Evolutionary conservation across 2,113 vertebrate species (phyloP), one percentile per base, ranked within the genome.

Genomic region (Indicator maculatus): DNA sequence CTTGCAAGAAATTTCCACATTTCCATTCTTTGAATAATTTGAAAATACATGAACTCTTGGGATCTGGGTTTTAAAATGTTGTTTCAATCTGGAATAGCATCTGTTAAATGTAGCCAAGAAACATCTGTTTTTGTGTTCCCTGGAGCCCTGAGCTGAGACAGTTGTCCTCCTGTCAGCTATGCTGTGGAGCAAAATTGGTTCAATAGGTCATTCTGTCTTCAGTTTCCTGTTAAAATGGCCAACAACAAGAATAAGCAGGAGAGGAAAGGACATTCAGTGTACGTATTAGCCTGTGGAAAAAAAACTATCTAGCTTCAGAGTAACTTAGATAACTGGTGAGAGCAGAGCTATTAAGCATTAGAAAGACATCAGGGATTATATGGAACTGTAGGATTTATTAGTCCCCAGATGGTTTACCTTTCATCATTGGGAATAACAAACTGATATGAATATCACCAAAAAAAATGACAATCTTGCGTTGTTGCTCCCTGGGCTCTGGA

Each of bases 61-160:
- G 72, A 95, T 91, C 31, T 93, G 61, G 52, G 44, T 93, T 93
- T 95, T 89, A 64, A 94, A 87, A 89, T 94, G 84, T 76, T 95
- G 59, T 86, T 96, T 74, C 64, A 87, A 64, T 88, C 86, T 92
- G 77, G 77, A 97, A 83, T 61, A 92, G 85, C 90, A 92, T 87
- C 90, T 97, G 89, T 95, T 93, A 74, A 77, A 71, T 28, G 67
- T 28, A 86, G 86, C 83, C 80, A 67, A 93, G 60, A 80, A 93
- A 92, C 96, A 95, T 96, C 95, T 97, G 95, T 15, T 84, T 96
- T 96, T 92, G 81, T 2, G 1, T 93, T 95, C 81, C 81, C 95
- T 86, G 69, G 75, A 95, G 90, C 28, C 33, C 63, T 63, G 77
- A 79, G 66, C 80, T 74, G 64, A 93, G 69, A 79, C 77, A 21